Percentiles rank a stretch among this genome's conserved stretches.
Conservation (phyloP, 2,888 invertebrate genomes). For the Argyra leucocephala region DNA sequence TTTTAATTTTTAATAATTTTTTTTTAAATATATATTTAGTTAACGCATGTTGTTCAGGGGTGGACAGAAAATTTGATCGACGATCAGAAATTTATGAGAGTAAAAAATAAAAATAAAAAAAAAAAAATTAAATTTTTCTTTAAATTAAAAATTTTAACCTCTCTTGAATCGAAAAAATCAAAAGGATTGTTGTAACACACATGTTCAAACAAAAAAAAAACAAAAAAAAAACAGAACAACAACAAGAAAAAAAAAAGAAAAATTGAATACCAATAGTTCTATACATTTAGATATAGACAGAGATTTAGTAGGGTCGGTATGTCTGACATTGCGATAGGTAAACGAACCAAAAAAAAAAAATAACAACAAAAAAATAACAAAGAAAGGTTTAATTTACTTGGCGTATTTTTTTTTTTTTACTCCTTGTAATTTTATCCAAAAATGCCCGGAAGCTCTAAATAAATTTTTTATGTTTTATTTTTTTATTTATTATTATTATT, state of each 20-base stretch:
- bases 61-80: constrained; percentile 19
- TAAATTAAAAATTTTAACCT: too few species aligned
- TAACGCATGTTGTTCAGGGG: constrained; percentile 8
- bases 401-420: background rate
- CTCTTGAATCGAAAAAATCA: too few species aligned
- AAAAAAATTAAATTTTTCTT: too few species aligned
- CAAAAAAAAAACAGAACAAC: too few species aligned
- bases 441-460: constrained; percentile 20
- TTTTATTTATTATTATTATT: background rate
- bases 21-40: background rate
- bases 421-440: constrained; percentile 7
- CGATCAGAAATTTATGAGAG: constrained; percentile 8
- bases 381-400: constrained; percentile 1
- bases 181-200: too few species aligned
- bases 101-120: background rate
- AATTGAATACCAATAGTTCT: too few species aligned
- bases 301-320: background rate
- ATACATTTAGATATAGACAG: too few species aligned
- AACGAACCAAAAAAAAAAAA: background rate
- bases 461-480: constrained; percentile 10
- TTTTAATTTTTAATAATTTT: background rate
- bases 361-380: background rate
- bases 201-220: too few species aligned
- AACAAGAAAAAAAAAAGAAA: too few species aligned
- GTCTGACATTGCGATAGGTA: background rate